Percentiles rank a stretch among this genome's conserved stretches.
These are phyloP conservation scores for Myotis brandtii DNA, from an alignment of 2,113 vertebrate genomes.

Conservation along the genomic window DNA sequence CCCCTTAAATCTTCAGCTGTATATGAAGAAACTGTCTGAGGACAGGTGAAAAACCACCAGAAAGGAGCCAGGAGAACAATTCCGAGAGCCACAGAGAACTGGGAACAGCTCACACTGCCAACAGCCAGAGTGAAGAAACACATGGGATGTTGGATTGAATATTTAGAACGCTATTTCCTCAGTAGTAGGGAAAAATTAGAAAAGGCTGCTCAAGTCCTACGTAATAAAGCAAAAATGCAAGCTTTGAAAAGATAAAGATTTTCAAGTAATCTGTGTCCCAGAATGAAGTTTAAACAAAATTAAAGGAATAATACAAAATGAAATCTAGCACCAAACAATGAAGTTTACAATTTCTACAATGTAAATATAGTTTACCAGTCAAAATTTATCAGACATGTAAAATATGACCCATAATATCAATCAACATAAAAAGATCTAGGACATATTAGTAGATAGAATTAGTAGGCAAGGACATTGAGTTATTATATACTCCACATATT, in stretches of 20 bases:
- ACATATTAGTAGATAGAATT: background rate
- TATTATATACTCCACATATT: background rate
- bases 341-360: background rate
- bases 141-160: background rate
- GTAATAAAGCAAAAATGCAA: background rate
- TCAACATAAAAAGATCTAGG: background rate
- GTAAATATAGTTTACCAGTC: background rate
- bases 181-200: background rate
- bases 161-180: background rate
- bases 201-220: background rate
- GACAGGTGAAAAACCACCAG: background rate
- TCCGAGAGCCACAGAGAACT: background rate
- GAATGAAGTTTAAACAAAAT: background rate
- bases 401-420: background rate
- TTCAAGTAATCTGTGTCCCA: background rate
- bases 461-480: background rate
- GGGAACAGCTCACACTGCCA: background rate
- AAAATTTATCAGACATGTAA: background rate
- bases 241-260: background rate
- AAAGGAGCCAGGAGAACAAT: background rate
- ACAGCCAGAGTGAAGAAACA: background rate
- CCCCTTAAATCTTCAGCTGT: background rate
- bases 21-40: background rate
- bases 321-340: background rate
- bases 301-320: background rate